phyloP scores from a whole-genome alignment of 2,797 vertebrate genomes.

The Microchirus variegatus region DNA sequence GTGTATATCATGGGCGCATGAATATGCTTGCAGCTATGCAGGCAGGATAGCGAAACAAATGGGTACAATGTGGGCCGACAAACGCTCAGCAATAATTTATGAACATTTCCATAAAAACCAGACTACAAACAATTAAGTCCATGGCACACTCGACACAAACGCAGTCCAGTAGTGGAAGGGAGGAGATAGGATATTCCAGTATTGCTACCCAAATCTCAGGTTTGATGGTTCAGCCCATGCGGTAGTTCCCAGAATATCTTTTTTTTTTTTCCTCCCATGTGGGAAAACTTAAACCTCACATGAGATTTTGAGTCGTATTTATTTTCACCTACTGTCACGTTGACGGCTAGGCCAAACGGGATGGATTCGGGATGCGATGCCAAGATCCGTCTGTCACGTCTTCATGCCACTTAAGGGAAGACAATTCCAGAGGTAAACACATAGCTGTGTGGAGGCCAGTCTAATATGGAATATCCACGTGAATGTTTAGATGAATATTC shows the following conservation, averaged over 20 bases:
- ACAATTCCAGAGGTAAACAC: slow-evolving; percentile 50
- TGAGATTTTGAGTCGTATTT: slow-evolving; percentile 55
- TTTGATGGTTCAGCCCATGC: slow-evolving; percentile 48
- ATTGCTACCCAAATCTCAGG: slow-evolving; percentile 66
- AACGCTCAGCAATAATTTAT: slow-evolving; percentile 30
- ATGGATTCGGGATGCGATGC: slow-evolving; percentile 36
- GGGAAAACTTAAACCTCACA: slow-evolving; percentile 66
- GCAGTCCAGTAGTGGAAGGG: slow-evolving; percentile 31
- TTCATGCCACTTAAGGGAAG: slow-evolving; percentile 57
- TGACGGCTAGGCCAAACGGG: slow-evolving; percentile 52
- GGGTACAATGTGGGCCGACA: slow-evolving; percentile 36
- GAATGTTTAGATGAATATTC: slow-evolving; percentile 51
- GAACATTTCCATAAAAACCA: slow-evolving; percentile 56
- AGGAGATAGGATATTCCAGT: slow-evolving; percentile 34
- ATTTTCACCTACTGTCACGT: slow-evolving; percentile 65
- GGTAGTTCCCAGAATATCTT: slow-evolving; percentile 46
- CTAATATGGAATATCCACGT: slow-evolving; percentile 44
- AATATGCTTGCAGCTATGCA: slow-evolving; percentile 39
- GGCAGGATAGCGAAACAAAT: slow-evolving; percentile 21
- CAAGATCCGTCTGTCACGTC: slow-evolving; percentile 58
- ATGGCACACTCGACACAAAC: slow-evolving; percentile 21
- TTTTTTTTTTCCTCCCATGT: slow-evolving; percentile 51
- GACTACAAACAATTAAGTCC: slow-evolving; percentile 34
- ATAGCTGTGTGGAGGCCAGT: slow-evolving; percentile 27
- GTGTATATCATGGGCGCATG: slow-evolving; percentile 16